phyloP scores from a whole-genome alignment of 2,113 vertebrate species.

The Sinocyclocheilus anshuiensis region DNA sequence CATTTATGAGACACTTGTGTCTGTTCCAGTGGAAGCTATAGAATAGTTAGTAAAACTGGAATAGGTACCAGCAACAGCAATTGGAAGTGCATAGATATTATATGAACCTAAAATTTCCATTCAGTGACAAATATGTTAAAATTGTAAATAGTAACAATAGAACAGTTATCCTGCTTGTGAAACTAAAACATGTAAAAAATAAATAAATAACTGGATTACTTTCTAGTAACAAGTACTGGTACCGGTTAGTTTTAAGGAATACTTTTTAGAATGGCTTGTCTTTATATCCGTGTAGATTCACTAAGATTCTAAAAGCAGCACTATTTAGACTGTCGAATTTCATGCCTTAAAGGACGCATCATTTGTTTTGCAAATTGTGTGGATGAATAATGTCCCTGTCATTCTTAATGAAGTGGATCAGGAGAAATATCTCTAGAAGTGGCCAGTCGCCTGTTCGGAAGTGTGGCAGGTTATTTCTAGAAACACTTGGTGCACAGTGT shows the following conservation, averaged over 20 bases:
- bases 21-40: not conserved
- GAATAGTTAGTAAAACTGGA: not conserved
- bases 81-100: not conserved
- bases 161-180: not conserved
- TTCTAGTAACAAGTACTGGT: not conserved
- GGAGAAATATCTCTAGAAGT: not conserved
- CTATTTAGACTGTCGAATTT: not conserved
- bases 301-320: not conserved
- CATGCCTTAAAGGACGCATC: not conserved
- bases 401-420: not conserved
- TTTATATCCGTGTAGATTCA: not conserved
- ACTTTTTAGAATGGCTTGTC: not conserved
- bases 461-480: constrained; percentile 19
- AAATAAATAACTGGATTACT: not conserved
- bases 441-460: not conserved
- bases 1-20: not conserved
- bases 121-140: not conserved
- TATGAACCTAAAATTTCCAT: not conserved
- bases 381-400: not conserved
- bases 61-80: not conserved
- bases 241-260: not conserved
- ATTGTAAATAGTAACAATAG: not conserved
- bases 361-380: constrained; percentile 1
- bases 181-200: too few relatives aligned
- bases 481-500: constrained; percentile 3